Evolutionary conservation across 2,113 vertebrate genomes (phyloP).

Genomic region (Micronycteris hirsuta): DNA sequence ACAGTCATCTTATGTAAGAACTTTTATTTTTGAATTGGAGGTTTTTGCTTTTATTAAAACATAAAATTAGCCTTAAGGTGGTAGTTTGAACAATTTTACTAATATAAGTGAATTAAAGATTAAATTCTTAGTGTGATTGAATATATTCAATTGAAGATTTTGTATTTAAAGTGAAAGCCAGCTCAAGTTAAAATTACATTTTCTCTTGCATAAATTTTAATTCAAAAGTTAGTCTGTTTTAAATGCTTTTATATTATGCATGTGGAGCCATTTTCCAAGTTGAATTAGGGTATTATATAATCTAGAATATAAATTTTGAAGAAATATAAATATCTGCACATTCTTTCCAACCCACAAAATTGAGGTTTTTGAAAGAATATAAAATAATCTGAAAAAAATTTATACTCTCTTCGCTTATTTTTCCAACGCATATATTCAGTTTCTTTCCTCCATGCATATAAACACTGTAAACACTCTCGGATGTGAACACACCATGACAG

Average conservation of each 20-base stretch:
- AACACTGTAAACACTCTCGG: background rate
- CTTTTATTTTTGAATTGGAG: conserved; percentile 62
- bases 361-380: conserved; percentile 23
- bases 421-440: background rate
- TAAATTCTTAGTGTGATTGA: conserved; percentile 27
- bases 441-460: background rate
- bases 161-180: conserved; percentile 8
- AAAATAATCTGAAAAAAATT: background rate
- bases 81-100: conserved; percentile 52
- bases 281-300: conserved; percentile 48
- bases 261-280: conserved; percentile 30
- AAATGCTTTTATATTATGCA: conserved; percentile 27
- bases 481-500: background rate
- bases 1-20: conserved; percentile 76
- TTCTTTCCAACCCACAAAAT: background rate
- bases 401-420: conserved; percentile 11
- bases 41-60: conserved; percentile 60
- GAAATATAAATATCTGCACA: conserved; percentile 48
- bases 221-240: conserved; percentile 44
- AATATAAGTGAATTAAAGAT: conserved; percentile 48
- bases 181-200: conserved; percentile 54
- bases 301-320: conserved; percentile 46
- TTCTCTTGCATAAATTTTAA: conserved; percentile 54
- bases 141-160: conserved; percentile 3
- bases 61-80: background rate